A percentile compares a stretch with the other conserved stretches of the same genome.
These are phyloP conservation scores for Hemicrepidius hirtus DNA, from an alignment of 2,888 invertebrate genomes.

Conservation along the genomic window DNA sequence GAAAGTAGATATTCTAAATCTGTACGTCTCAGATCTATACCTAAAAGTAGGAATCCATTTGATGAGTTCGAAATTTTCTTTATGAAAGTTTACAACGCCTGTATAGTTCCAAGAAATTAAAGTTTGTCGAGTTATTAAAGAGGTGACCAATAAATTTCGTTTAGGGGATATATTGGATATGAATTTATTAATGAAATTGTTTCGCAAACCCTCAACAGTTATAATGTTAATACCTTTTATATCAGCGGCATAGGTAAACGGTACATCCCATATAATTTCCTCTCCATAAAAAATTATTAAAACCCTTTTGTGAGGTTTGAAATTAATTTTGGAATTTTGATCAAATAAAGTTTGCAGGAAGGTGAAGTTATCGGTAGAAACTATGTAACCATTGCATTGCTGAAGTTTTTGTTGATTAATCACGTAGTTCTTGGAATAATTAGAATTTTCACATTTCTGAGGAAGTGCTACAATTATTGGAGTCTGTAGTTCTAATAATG, in stretches of 20 bases:
- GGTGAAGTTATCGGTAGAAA: constrained; percentile 1
- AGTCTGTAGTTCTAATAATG: background rate
- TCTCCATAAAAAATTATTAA: background rate
- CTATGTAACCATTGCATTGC: constrained; percentile 24
- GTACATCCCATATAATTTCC: background rate
- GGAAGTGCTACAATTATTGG: background rate
- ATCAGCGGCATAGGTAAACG: background rate
- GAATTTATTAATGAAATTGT: background rate
- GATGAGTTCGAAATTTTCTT: background rate
- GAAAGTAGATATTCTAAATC: constrained; percentile 21
- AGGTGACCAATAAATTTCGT: no score
- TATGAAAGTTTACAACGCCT: no score
- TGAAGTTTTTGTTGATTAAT: no score
- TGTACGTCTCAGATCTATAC: no score
- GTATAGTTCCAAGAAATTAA: background rate
- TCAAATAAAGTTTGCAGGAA: background rate
- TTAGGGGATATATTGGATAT: background rate
- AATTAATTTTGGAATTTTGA: background rate
- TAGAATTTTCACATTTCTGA: no score
- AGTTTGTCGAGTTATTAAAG: no score
- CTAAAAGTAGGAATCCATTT: constrained; percentile 11
- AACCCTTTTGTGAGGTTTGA: constrained; percentile 14
- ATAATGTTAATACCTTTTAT: constrained; percentile 19
- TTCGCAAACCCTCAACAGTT: constrained; percentile 1
- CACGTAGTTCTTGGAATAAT: no score